These are phyloP conservation scores for Aspiorhynchus laticeps DNA, from an alignment of 2,113 vertebrate species.

Conservation along the genomic window DNA sequence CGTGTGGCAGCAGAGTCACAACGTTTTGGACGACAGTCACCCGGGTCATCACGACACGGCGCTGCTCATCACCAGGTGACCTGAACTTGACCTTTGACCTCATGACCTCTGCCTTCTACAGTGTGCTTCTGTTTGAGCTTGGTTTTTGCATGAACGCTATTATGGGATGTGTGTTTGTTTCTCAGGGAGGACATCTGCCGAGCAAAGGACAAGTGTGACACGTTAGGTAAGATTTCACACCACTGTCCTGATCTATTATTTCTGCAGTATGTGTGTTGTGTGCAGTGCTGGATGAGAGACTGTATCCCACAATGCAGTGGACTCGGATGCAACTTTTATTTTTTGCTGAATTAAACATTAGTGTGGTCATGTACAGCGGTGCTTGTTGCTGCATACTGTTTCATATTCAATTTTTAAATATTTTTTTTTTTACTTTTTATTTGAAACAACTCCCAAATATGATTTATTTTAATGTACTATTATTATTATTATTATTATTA, in stretches of 20 bases:
- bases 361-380: background rate
- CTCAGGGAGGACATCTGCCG: slow-evolving; percentile 97
- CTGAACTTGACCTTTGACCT: slow-evolving; percentile 21
- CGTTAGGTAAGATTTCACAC: slow-evolving; percentile 82
- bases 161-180: slow-evolving; percentile 11
- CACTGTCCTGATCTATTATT: background rate
- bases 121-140: slow-evolving; percentile 7
- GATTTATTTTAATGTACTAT: background rate
- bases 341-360: no score
- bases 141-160: background rate
- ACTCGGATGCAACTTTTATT: no score
- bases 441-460: no score
- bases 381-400: background rate
- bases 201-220: slow-evolving; percentile 95
- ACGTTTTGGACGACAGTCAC: slow-evolving; percentile 86
- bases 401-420: background rate
- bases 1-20: slow-evolving; percentile 92
- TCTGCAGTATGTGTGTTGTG: background rate
- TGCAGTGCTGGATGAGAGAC: no score
- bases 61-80: slow-evolving; percentile 93
- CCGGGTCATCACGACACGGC: slow-evolving; percentile 94
- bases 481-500: background rate
- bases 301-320: no score
- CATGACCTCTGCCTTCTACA: no score
- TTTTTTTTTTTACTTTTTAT: no score